Conservation (phyloP, 2,113 vertebrate species). For the Oreochromis tanganicae region DNA sequence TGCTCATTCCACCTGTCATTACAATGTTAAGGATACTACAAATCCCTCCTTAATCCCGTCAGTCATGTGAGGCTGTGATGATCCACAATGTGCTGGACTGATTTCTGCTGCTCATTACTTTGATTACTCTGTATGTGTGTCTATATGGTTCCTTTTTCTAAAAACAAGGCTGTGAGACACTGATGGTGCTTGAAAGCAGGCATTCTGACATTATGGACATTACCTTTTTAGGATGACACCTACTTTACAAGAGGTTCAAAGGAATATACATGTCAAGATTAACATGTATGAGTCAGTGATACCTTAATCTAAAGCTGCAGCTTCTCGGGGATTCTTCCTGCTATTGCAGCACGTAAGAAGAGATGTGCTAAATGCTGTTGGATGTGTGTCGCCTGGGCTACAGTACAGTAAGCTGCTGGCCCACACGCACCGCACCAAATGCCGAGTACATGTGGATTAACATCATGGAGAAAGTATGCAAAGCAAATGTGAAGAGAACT, state of each 20-base stretch:
- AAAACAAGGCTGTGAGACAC: background rate
- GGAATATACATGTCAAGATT: conserved; percentile 31
- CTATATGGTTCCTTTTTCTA: background rate
- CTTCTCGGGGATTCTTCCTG: background rate
- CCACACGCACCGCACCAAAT: background rate
- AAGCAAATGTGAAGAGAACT: conserved; percentile 20
- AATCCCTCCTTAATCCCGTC: conserved; percentile 52
- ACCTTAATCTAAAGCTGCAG: conserved; percentile 47
- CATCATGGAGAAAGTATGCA: conserved; percentile 38
- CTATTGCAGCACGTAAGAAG: background rate
- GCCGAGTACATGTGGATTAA: conserved; percentile 22
- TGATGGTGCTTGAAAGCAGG: background rate
- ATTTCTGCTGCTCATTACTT: conserved; percentile 35
- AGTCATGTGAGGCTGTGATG: conserved; percentile 36
- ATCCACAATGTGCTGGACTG: conserved; percentile 7
- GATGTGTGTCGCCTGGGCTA: background rate
- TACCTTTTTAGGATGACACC: background rate
- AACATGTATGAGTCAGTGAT: conserved; percentile 24
- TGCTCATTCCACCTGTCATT: conserved; percentile 19
- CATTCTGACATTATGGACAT: background rate
- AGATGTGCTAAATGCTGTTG: background rate
- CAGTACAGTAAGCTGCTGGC: conserved; percentile 2
- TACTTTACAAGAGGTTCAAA: conserved; percentile 11
- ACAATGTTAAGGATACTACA: conserved; percentile 24
- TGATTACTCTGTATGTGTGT: conserved; percentile 5